phyloP scores from a whole-genome alignment of 2,113 vertebrate species.

The Pterophyllum scalare region DNA sequence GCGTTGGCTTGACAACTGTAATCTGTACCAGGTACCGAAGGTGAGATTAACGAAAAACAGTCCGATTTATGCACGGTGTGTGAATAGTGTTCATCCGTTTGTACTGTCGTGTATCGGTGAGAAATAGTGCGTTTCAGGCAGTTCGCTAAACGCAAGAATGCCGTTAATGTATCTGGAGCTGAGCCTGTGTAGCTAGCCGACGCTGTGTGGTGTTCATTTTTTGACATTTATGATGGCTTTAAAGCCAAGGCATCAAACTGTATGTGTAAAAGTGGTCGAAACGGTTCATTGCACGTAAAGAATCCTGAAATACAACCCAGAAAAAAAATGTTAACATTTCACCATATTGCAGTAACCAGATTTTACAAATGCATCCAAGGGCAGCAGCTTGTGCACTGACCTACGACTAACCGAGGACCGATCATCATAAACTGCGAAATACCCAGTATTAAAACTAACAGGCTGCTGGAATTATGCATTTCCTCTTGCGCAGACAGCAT shows the following conservation, averaged over 20 bases:
- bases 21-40: slow-evolving; percentile 42
- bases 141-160: neutral
- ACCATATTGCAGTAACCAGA: neutral
- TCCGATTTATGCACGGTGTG: neutral
- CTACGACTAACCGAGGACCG: neutral
- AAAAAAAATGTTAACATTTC: neutral
- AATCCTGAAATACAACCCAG: neutral
- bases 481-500: neutral
- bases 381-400: neutral
- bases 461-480: neutral
- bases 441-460: neutral
- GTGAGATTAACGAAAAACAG: slow-evolving; percentile 19
- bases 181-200: neutral
- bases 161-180: neutral
- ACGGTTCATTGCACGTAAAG: neutral
- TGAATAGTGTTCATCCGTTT: neutral
- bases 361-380: neutral
- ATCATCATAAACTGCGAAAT: neutral
- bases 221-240: neutral
- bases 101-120: neutral
- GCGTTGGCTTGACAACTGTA: slow-evolving; percentile 70
- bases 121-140: neutral
- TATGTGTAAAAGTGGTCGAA: neutral
- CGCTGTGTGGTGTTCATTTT: neutral
- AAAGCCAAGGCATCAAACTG: neutral